These are phyloP conservation scores for Chrosomus eos DNA, from an alignment of 2,797 vertebrate species.

Conservation along the genomic window DNA sequence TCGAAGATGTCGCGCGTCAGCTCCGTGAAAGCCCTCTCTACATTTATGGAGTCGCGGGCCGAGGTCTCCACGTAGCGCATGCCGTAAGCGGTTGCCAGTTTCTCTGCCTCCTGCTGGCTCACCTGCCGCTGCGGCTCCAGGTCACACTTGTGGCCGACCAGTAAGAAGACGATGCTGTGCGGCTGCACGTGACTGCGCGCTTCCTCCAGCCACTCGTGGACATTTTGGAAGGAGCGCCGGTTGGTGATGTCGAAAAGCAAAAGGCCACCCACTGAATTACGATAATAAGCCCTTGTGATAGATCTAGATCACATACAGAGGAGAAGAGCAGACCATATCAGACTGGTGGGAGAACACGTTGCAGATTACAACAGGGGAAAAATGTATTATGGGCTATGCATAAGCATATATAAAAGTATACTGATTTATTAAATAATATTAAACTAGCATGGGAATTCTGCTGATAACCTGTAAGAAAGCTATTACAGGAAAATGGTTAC, in stretches of 20 bases:
- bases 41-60: slow-evolving; percentile 96
- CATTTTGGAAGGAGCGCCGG: slow-evolving; percentile 98
- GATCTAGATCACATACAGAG: slow-evolving; percentile 77
- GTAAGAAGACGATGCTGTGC: slow-evolving; percentile 95
- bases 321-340: slow-evolving; percentile 10
- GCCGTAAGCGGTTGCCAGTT: slow-evolving; percentile 91
- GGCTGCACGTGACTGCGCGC: slow-evolving; percentile 97
- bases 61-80: slow-evolving; percentile 99
- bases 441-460: background rate
- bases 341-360: background rate
- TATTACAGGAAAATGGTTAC: background rate
- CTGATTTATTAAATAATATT: background rate
- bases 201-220: slow-evolving; percentile 98
- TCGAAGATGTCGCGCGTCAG: slow-evolving; percentile 97
- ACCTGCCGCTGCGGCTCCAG: slow-evolving; percentile 95
- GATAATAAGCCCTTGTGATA: slow-evolving; percentile 98
- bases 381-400: background rate
- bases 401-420: background rate
- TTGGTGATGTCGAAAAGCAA: slow-evolving; percentile 99
- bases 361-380: background rate
- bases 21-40: slow-evolving; percentile 98
- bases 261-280: slow-evolving; percentile 97
- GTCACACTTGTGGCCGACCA: slow-evolving; percentile 98
- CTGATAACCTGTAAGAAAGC: background rate
- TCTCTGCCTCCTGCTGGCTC: slow-evolving; percentile 94